Percentiles rank a stretch among this genome's conserved stretches.
Evolutionary conservation across 37 sponge, comb jelly and placozoan genomes (phyloP).

Genomic region (Halisarca cf. caerulea): DNA sequence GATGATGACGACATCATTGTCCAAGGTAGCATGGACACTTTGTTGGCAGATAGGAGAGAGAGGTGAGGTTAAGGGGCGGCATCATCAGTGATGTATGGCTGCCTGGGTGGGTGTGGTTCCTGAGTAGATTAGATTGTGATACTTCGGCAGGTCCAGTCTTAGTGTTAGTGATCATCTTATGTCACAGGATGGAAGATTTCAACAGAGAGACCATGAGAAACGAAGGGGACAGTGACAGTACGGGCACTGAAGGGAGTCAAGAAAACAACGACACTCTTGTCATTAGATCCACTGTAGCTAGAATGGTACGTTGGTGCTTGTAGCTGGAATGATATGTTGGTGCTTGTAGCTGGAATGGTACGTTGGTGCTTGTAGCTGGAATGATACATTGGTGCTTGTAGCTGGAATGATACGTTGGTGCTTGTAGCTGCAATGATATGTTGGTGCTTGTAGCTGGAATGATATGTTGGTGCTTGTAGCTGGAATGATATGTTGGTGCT

Average conservation of each 20-base stretch:
- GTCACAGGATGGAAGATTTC: conserved; percentile 1
- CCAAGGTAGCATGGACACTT: neutral
- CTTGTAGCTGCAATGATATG: too few relatives aligned
- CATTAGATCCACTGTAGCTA: conserved; percentile 30
- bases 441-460: too few relatives aligned
- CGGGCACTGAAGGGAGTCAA: conserved; percentile 4
- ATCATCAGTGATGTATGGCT: too few relatives aligned
- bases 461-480: too few relatives aligned
- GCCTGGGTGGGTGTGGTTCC: neutral
- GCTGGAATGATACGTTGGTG: too few relatives aligned
- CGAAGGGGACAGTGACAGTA: conserved; percentile 40
- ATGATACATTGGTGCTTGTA: too few relatives aligned
- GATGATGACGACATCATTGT: conserved; percentile 8
- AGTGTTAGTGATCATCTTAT: too few relatives aligned
- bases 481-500: too few relatives aligned
- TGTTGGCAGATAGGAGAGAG: conserved; percentile 10
- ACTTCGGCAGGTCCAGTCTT: neutral
- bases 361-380: too few relatives aligned
- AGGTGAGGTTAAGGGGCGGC: neutral
- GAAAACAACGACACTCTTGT: conserved; percentile 27
- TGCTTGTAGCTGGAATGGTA: too few relatives aligned
- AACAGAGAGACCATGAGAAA: conserved; percentile 6
- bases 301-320: neutral
- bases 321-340: too few relatives aligned
- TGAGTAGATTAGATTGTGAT: neutral